Percentiles rank a stretch among this genome's conserved stretches.
Conservation (phyloP, 92 coral and sea anemone species). For the Epizoanthus stellaris region DNA sequence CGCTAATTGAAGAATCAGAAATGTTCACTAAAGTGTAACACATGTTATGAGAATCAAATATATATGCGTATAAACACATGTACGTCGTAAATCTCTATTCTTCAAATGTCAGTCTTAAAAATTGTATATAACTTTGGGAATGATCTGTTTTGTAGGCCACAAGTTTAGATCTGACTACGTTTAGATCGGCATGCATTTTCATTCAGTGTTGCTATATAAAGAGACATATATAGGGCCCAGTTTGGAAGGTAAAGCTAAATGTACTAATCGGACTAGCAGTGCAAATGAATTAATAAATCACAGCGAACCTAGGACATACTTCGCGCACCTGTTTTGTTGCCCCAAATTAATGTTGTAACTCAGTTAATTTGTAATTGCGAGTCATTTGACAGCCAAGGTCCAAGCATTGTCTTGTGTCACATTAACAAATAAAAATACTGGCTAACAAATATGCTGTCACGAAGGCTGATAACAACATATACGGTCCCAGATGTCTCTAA, state of each 20-base stretch:
- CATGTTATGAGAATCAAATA: background rate
- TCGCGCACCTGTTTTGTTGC: slow-evolving; percentile 1
- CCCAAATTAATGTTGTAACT: background rate
- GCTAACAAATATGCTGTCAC: no score
- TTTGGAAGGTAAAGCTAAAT: background rate
- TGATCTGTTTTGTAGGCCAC: background rate
- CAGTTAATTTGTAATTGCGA: background rate
- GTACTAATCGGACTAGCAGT: background rate
- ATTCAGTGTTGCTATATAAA: background rate
- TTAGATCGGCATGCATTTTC: background rate
- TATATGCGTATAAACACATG: background rate
- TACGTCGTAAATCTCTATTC: background rate
- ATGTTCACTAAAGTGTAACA: background rate
- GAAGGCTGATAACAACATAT: no score
- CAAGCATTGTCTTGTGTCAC: slow-evolving; percentile 2
- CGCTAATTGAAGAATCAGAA: background rate
- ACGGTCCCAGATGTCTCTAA: no score
- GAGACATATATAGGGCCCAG: background rate
- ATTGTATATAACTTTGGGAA: background rate
- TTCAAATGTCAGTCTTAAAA: background rate
- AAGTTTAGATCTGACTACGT: background rate
- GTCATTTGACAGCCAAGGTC: slow-evolving; percentile 8
- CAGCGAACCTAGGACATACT: background rate
- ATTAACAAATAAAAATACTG: background rate
- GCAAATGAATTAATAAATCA: background rate